Evolutionary conservation across 1,140 invertebrate genomes (phyloP), one percentile per base, ranked within the genome.

Genomic region (Drosophila kikkawai): DNA sequence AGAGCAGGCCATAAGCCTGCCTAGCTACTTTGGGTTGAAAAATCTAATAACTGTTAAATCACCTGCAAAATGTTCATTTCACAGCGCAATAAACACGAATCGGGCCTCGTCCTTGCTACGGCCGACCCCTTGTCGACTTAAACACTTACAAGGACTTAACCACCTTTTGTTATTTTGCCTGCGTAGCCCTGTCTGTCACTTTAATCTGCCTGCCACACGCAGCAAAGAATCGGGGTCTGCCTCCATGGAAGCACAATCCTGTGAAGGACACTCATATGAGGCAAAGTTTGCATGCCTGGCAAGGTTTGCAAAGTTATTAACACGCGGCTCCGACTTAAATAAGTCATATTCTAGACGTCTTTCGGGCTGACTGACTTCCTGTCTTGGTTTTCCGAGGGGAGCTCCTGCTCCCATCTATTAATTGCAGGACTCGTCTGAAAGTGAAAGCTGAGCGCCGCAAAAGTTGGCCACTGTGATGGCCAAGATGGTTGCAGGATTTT

Each of bases 41-140:
- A 84, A 84, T 80, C 86, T 90, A 90, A 90, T 90, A 90, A 90
- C 85, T 91, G 85, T 82, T 91, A 90, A 90, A 90, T 90, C 82
- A 90, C 85, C 85, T 90, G 85, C 85, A 90, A 90, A 90, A 90
- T 91, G 86, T 90, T 90, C 82, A 90, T 90, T 90, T 90, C 85
- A 90, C 85, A 90, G 85, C 71, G 79, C 79, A 51, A 82, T 90
- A 90, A 91, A 82, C 85, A 90, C 86, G 75, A 71, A 79, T 56
- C 55, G 57, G 32, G 48, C 37, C 34, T 55, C 44, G 32, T 66
- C 44, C 64, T 65, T 69, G 68, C 50, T 50, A 15, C 59, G 41
- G 19, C 36, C 48, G 69, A 59, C 73, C 75, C 73, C 73, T 80
- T 79, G 85, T 85, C 86, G 86, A 74, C 85, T 91, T 90, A 90